Evolutionary conservation across 2,797 vertebrate species (phyloP).

Genomic region (Rhinichthys osculus): DNA sequence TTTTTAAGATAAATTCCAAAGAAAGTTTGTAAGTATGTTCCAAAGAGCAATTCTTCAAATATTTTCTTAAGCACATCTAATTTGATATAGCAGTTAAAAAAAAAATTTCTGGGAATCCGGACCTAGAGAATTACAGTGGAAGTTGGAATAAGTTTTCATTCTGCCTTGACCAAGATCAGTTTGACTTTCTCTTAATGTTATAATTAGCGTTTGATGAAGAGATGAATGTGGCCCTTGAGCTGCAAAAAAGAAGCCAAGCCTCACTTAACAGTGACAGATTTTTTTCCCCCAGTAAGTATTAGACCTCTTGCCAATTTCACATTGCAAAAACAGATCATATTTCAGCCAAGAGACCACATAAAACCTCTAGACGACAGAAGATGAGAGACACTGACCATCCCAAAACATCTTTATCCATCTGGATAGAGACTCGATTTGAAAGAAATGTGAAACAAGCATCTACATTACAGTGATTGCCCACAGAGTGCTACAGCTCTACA

Average conservation of each 20-base stretch:
- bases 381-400: conserved; percentile 16
- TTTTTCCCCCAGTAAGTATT: neutral
- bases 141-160: neutral
- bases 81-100: neutral
- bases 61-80: neutral
- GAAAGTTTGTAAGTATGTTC: neutral
- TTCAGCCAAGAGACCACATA: conserved; percentile 12
- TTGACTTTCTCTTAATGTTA: neutral
- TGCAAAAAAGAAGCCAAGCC: neutral
- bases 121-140: neutral
- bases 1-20: neutral
- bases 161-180: conserved; percentile 13
- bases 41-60: neutral
- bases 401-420: conserved; percentile 9
- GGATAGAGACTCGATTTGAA: conserved; percentile 4
- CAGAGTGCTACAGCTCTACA: conserved; percentile 2
- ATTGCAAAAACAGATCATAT: conserved; percentile 15
- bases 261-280: conserved; percentile 3
- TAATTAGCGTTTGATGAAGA: neutral
- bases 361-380: conserved; percentile 9
- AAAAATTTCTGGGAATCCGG: neutral
- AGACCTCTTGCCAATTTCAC: conserved; percentile 11
- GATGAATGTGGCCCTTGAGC: neutral
- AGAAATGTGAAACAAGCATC: conserved; percentile 16
- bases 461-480: conserved; percentile 1